phyloP scores from a whole-genome alignment of 1,140 invertebrate genomes.

The Philopotamus ludificatus region DNA sequence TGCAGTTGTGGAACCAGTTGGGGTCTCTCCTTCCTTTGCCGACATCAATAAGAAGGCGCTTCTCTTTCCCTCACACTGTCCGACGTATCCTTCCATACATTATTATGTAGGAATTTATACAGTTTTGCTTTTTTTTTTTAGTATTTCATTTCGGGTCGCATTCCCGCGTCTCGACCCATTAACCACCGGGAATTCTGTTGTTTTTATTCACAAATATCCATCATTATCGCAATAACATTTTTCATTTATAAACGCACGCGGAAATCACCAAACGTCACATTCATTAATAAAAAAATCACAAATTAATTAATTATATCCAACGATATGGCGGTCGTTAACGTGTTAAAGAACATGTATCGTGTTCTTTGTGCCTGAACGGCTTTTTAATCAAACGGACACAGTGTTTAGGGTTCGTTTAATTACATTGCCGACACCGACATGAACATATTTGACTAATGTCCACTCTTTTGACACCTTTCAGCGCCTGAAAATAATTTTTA shows the following conservation, averaged over 20 bases:
- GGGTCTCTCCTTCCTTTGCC: not conserved
- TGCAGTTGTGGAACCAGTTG: not conserved
- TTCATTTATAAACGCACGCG: too few species aligned
- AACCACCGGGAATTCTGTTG: not conserved
- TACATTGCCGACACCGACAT: conserved; percentile 6
- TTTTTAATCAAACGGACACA: conserved; percentile 13
- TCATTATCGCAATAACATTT: too few species aligned
- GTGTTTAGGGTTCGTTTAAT: conserved; percentile 13
- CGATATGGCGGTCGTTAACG: not conserved
- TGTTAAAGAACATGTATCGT: conserved; percentile 3
- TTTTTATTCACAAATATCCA: conserved; percentile 6
- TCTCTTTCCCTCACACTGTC: conserved; percentile 1
- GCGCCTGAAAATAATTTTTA: not conserved
- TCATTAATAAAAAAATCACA: too few species aligned
- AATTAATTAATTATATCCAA: too few species aligned
- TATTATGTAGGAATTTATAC: conserved; percentile 36
- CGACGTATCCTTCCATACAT: conserved; percentile 20
- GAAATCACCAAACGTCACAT: too few species aligned
- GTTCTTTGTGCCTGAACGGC: conserved; percentile 8
- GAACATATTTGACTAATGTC: conserved; percentile 10
- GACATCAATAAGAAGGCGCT: not conserved
- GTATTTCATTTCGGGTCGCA: conserved; percentile 30
- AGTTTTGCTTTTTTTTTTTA: conserved; percentile 22
- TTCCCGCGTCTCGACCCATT: conserved; percentile 16
- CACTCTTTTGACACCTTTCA: not conserved